phyloP scores from a whole-genome alignment of 2,888 invertebrate species.

The Papilio demoleus region DNA sequence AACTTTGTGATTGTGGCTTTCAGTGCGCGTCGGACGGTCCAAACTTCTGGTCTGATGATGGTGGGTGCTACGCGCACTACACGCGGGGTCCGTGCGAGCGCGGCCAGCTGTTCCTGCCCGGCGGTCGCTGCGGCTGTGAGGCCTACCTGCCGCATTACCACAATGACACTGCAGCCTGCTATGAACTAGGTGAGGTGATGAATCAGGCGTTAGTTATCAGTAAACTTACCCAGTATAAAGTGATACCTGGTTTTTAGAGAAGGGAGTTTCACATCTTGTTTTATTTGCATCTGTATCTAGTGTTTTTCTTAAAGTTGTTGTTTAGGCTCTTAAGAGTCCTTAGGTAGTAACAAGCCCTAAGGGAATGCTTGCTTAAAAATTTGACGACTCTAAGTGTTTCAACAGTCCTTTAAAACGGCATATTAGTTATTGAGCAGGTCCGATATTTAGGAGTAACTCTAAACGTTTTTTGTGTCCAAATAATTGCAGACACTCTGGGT shows the following conservation, averaged over 20 bases:
- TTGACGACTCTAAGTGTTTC: no score
- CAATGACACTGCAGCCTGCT: slow-evolving; percentile 86
- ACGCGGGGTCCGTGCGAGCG: slow-evolving; percentile 90
- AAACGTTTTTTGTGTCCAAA: neutral
- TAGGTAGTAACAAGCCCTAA: no score
- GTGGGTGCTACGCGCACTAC: slow-evolving; percentile 92
- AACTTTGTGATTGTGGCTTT: slow-evolving; percentile 42
- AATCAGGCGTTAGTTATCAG: neutral
- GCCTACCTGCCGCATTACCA: slow-evolving; percentile 89
- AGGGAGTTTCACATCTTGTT: no score
- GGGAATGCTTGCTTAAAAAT: no score
- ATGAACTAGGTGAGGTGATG: slow-evolving; percentile 86
- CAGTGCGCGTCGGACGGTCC: slow-evolving; percentile 83
- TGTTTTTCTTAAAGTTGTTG: no score
- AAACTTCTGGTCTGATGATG: slow-evolving; percentile 84
- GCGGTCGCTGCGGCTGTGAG: slow-evolving; percentile 89
- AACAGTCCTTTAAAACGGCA: no score
- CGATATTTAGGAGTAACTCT: no score
- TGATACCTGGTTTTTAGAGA: no score
- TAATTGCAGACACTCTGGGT: slow-evolving; percentile 85
- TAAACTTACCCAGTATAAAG: no score
- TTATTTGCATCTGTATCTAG: no score
- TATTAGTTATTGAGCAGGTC: no score
- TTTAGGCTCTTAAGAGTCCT: no score
- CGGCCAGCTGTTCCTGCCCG: slow-evolving; percentile 91